These are phyloP conservation scores for Trematomus loennbergii DNA, from an alignment of 2,113 vertebrate species.

Conservation along the genomic window DNA sequence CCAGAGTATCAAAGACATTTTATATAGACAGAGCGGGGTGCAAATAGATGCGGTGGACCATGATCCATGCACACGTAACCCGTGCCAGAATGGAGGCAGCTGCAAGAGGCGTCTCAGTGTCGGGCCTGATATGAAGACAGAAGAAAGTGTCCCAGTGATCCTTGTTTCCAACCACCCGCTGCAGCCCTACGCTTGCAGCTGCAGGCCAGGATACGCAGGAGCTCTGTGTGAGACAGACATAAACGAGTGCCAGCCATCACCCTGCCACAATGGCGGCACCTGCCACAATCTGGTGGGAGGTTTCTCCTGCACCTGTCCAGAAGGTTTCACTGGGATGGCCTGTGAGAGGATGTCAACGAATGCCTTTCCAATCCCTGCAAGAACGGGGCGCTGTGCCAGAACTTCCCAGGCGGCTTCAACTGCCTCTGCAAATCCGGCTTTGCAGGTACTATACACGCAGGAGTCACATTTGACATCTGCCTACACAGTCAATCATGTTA, in stretches of 20 bases:
- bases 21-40: constrained; percentile 93
- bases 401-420: constrained; percentile 95
- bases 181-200: constrained; percentile 91
- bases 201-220: constrained; percentile 91
- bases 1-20: constrained; percentile 93
- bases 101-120: constrained; percentile 91
- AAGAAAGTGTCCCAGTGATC: constrained; percentile 92
- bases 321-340: constrained; percentile 94
- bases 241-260: constrained; percentile 92
- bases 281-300: constrained; percentile 96
- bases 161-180: constrained; percentile 90
- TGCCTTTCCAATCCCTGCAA: constrained; percentile 95
- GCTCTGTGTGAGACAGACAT: constrained; percentile 91
- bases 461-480: constrained; percentile 59
- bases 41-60: constrained; percentile 93
- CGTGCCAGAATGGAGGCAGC: constrained; percentile 95
- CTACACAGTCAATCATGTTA: constrained; percentile 49
- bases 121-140: constrained; percentile 79
- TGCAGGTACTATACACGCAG: constrained; percentile 87
- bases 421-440: constrained; percentile 95
- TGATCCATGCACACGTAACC: constrained; percentile 90
- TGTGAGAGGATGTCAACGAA: constrained; percentile 97
- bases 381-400: constrained; percentile 94
- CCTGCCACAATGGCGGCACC: constrained; percentile 95
- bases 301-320: constrained; percentile 94